A percentile compares a stretch with the other conserved stretches of the same genome.
Evolutionary conservation across 2,113 vertebrate species (phyloP).

Genomic region (Lampris incognitus): DNA sequence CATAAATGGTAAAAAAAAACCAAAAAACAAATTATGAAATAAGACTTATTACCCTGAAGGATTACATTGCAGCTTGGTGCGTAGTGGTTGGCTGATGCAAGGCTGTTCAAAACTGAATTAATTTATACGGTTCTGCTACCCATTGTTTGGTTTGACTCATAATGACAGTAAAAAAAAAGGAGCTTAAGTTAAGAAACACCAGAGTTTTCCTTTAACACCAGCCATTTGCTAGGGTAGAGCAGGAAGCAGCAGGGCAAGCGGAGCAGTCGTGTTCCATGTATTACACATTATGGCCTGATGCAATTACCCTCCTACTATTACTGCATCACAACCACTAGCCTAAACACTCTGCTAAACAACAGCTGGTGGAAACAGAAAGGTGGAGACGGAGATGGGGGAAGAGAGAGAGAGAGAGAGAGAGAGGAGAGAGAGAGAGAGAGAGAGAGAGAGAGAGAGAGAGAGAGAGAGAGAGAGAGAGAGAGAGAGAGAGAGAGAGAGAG

Average conservation of each 20-base stretch:
- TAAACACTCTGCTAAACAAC: slow-evolving; percentile 66
- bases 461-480: slow-evolving; percentile 10
- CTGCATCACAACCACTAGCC: slow-evolving; percentile 40
- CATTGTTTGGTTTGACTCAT: too few species aligned
- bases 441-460: slow-evolving; percentile 18
- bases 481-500: too few species aligned
- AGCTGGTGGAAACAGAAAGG: slow-evolving; percentile 59
- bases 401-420: slow-evolving; percentile 24
- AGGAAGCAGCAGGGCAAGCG: slow-evolving; percentile 35
- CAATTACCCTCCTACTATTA: slow-evolving; percentile 75
- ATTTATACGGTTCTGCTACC: too few species aligned
- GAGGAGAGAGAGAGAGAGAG: slow-evolving; percentile 49
- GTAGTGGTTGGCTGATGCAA: too few species aligned
- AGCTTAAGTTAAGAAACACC: too few species aligned
- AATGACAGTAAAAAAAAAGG: too few species aligned
- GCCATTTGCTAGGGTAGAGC: slow-evolving; percentile 17
- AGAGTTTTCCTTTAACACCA: neutral
- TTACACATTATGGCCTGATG: slow-evolving; percentile 63
- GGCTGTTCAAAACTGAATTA: too few species aligned
- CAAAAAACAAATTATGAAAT: too few species aligned
- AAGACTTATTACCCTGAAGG: too few species aligned
- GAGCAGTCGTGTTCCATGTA: slow-evolving; percentile 41
- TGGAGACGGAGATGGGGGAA: slow-evolving; percentile 46
- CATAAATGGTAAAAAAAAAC: too few species aligned
- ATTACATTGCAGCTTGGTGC: too few species aligned